A percentile compares a stretch with the other conserved stretches of the same genome.
Evolutionary conservation across 1,140 invertebrate species (phyloP).

Genomic region (Drepana arcuata): DNA sequence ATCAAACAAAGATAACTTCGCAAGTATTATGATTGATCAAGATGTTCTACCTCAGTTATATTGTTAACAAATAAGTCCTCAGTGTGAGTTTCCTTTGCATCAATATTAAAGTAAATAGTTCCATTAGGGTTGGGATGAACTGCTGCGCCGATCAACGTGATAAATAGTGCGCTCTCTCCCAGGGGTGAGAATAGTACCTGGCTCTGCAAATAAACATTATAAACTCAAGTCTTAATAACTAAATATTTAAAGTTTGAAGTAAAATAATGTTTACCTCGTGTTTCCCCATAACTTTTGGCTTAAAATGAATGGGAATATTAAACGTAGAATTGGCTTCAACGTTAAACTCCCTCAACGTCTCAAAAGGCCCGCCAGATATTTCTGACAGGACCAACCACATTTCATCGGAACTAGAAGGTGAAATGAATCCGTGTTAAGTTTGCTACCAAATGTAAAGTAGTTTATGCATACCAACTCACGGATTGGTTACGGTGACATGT

Average conservation of each 20-base stretch:
- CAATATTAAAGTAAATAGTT: conserved; percentile 27
- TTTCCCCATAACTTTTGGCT: conserved; percentile 47
- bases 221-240: no score
- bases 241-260: no score
- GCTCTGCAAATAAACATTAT: no score
- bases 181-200: conserved; percentile 50
- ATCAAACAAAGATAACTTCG: no score
- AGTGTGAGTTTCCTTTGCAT: conserved; percentile 37
- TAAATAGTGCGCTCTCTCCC: conserved; percentile 47
- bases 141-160: conserved; percentile 32
- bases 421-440: no score
- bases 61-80: conserved; percentile 44
- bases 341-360: conserved; percentile 46
- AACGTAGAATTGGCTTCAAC: conserved; percentile 49
- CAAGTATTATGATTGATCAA: no score
- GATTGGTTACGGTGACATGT: conserved; percentile 42
- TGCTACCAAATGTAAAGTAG: no score
- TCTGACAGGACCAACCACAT: conserved; percentile 53
- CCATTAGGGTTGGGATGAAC: conserved; percentile 41
- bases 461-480: no score
- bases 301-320: conserved; percentile 51
- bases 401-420: conserved; percentile 58
- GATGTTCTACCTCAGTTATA: conserved; percentile 60
- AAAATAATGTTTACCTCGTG: conserved; percentile 58
- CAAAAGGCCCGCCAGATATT: conserved; percentile 47